These are phyloP conservation scores for Ephialtes manifestator DNA, from an alignment of 2,888 invertebrate species.

Conservation along the genomic window DNA sequence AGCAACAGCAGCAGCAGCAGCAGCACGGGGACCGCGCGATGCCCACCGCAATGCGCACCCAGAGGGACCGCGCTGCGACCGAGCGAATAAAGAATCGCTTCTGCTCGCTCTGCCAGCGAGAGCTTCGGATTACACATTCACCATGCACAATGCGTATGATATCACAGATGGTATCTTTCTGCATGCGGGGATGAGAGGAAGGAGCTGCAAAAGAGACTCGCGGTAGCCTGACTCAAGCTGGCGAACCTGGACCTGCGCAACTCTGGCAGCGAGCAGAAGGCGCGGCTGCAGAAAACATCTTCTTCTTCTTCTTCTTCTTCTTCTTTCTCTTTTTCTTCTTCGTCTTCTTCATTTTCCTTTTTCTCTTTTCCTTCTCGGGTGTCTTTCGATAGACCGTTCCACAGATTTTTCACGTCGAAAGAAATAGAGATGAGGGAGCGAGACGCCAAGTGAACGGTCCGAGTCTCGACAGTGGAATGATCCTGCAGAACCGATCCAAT, in stretches of 20 bases:
- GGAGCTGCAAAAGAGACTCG: background rate
- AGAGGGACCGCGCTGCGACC: constrained; percentile 59
- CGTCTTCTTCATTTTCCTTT: constrained; percentile 38
- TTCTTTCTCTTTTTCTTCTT: constrained; percentile 45
- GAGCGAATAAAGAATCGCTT: constrained; percentile 66
- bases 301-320: constrained; percentile 48
- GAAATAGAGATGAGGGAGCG: constrained; percentile 2
- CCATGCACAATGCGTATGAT: constrained; percentile 72
- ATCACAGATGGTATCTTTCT: constrained; percentile 68
- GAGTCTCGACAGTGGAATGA: constrained; percentile 17
- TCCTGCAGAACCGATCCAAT: constrained; percentile 67
- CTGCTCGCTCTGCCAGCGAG: constrained; percentile 54
- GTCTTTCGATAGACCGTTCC: constrained; percentile 52
- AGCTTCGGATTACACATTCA: constrained; percentile 74
- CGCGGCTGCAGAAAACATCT: constrained; percentile 54
- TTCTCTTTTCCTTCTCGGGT: constrained; percentile 60
- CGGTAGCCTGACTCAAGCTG: constrained; percentile 15
- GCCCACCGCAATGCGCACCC: constrained; percentile 59
- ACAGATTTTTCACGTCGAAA: background rate
- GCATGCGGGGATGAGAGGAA: constrained; percentile 21
- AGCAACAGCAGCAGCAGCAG: constrained; percentile 33
- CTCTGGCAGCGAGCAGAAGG: constrained; percentile 61
- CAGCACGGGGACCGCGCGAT: constrained; percentile 42
- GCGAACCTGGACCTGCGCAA: constrained; percentile 67
- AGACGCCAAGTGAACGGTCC: constrained; percentile 2